Conservation (phyloP, 2,888 invertebrate species). For the Bedellia somnulentella region DNA sequence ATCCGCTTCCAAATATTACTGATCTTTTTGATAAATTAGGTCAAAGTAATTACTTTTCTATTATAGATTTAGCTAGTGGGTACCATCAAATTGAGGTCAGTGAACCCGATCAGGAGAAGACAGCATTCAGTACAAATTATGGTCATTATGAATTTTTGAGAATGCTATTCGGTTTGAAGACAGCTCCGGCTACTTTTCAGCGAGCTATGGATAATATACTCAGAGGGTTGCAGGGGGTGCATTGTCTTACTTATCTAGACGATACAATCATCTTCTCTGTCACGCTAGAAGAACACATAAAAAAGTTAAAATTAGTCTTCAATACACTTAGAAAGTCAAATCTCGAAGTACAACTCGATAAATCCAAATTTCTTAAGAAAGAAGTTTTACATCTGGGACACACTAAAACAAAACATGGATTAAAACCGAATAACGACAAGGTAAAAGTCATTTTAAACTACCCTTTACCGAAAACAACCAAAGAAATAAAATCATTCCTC, state of each 20-base stretch:
- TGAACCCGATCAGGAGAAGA: conserved; percentile 12
- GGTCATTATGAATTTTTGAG: conserved; percentile 16
- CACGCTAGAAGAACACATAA: conserved; percentile 8
- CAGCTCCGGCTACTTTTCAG: conserved; percentile 28
- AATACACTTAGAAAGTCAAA: conserved; percentile 3
- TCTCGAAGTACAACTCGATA: conserved; percentile 5
- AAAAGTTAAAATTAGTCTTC: conserved; percentile 8
- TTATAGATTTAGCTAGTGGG: conserved; percentile 15
- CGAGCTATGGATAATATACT: conserved; percentile 18
- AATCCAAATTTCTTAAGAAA: conserved; percentile 5
- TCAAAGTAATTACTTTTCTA: conserved; percentile 10
- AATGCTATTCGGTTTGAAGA: conserved; percentile 24
- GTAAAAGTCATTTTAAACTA: conserved; percentile 6
- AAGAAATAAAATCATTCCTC: conserved; percentile 14
- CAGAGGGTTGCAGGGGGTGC: conserved; percentile 11
- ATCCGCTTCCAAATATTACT: conserved; percentile 14
- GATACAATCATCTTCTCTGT: conserved; percentile 15
- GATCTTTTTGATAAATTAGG: conserved; percentile 12
- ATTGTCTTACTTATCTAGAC: conserved; percentile 15
- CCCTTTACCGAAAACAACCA: conserved; percentile 8
- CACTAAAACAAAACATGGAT: conserved; percentile 9
- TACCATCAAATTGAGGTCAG: conserved; percentile 15
- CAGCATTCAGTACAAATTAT: conserved; percentile 13
- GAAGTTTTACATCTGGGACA: conserved; percentile 12
- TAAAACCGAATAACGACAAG: conserved; percentile 10